Evolutionary conservation across 2,113 vertebrate species (phyloP).

Genomic region (Oceanodroma tethys): DNA sequence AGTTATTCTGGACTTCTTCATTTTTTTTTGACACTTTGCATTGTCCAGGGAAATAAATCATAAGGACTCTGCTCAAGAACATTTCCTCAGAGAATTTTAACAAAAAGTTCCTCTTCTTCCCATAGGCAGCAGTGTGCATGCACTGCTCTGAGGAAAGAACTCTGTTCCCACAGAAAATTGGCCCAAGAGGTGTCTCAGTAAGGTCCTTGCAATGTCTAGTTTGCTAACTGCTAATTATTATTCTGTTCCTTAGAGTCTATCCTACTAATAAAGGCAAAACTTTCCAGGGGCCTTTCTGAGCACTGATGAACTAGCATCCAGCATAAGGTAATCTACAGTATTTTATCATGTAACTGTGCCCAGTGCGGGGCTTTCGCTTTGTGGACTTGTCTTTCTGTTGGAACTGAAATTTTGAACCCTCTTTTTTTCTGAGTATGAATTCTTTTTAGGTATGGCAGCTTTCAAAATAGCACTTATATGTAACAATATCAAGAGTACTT

Average conservation of each 20-base stretch:
- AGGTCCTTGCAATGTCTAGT: background rate
- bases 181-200: background rate
- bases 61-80: background rate
- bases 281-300: background rate
- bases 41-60: background rate
- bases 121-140: background rate
- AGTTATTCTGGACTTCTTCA: background rate
- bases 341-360: background rate
- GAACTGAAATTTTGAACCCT: background rate
- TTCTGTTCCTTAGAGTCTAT: background rate
- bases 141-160: background rate
- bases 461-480: background rate
- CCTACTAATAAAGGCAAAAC: background rate
- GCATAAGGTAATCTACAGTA: background rate
- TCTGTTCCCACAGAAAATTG: background rate
- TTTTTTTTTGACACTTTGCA: background rate
- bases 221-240: background rate
- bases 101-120: background rate
- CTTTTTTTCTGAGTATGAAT: background rate
- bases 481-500: background rate
- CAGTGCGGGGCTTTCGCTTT: rapidly evolving
- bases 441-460: background rate
- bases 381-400: background rate
- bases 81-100: background rate
- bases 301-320: background rate